These are phyloP conservation scores for Labeo calbasu DNA, from an alignment of 2,797 vertebrate species.

Conservation along the genomic window DNA sequence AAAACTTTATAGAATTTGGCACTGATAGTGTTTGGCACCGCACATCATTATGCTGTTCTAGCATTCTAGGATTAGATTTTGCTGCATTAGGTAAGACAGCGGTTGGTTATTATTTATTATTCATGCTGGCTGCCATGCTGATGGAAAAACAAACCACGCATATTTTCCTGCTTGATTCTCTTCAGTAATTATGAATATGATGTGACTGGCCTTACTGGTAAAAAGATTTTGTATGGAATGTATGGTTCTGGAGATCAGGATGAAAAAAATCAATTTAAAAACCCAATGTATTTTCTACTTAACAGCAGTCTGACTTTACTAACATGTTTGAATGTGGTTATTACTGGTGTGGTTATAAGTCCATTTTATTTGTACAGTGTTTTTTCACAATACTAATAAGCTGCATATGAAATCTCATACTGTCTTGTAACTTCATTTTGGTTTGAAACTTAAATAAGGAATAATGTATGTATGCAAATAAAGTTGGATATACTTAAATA, in stretches of 20 bases:
- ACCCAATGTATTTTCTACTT: neutral
- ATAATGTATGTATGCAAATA: neutral
- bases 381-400: neutral
- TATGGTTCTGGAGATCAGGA: neutral
- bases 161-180: conserved; percentile 13
- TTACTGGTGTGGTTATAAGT: neutral
- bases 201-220: neutral
- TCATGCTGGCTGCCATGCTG: conserved; percentile 14
- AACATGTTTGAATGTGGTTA: neutral
- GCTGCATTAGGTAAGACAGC: conserved; percentile 21
- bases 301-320: neutral
- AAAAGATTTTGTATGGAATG: neutral
- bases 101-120: conserved; percentile 39
- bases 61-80: conserved; percentile 18
- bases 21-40: neutral
- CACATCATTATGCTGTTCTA: neutral
- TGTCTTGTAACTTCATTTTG: neutral
- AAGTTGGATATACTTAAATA: neutral
- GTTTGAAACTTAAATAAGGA: neutral
- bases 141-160: conserved; percentile 15
- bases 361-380: neutral
- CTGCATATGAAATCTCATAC: neutral
- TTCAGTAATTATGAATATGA: neutral
- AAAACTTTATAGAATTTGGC: neutral
- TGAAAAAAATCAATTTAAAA: no score